Percentiles rank a stretch among this genome's conserved stretches.
Conservation (phyloP, 1,140 invertebrate species). For the Idris sp. region DNA sequence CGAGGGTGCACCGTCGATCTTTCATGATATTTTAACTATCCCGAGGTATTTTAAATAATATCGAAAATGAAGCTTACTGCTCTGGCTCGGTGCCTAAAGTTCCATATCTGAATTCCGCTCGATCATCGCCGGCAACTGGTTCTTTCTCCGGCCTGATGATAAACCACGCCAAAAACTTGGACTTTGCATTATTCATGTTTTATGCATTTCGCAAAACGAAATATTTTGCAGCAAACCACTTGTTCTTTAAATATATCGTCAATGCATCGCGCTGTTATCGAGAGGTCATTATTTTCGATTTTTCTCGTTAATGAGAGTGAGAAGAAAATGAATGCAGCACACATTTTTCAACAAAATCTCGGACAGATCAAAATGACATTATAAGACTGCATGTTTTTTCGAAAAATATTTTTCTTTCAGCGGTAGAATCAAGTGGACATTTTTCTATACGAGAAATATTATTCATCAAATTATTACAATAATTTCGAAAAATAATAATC, state of each 20-base stretch:
- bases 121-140: conserved; percentile 61
- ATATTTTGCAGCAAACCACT: conserved; percentile 18
- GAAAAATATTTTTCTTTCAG: too few relatives aligned
- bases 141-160: conserved; percentile 44
- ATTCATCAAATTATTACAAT: too few relatives aligned
- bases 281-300: conserved; percentile 35
- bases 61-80: conserved; percentile 71
- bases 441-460: too few relatives aligned
- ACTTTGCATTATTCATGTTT: conserved; percentile 19
- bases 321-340: too few relatives aligned
- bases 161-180: conserved; percentile 35
- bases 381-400: too few relatives aligned
- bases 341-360: too few relatives aligned
- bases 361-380: too few relatives aligned
- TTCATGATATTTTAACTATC: conserved; percentile 40
- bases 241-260: conserved; percentile 27
- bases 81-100: conserved; percentile 68
- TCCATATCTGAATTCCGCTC: conserved; percentile 61
- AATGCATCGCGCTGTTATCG: conserved; percentile 2
- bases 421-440: too few relatives aligned
- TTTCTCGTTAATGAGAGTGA: conserved; percentile 22
- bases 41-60: conserved; percentile 73
- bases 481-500: too few relatives aligned
- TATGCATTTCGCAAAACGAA: conserved; percentile 22
- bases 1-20: conserved; percentile 37